Conservation (phyloP, 2,797 vertebrate genomes). For the Ammospiza maritima region DNA sequence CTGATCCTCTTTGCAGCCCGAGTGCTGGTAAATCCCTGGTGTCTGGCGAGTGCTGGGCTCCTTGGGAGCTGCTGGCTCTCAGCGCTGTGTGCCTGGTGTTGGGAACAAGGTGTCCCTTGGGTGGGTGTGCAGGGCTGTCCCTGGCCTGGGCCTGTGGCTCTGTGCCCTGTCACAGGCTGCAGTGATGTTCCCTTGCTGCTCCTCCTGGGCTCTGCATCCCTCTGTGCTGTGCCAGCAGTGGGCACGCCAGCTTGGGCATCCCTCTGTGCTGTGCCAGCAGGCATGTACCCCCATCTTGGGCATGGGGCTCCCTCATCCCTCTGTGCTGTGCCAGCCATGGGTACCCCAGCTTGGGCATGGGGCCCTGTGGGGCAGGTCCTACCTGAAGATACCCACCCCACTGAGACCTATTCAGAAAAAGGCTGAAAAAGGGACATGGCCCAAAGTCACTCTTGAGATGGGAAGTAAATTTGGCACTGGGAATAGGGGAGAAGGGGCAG, state of each 20-base stretch:
- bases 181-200: not conserved
- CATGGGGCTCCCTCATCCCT: fast-evolving
- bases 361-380: not conserved
- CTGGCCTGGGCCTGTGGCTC: fast-evolving
- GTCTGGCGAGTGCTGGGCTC: not conserved
- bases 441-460: not conserved
- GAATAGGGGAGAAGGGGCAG: not conserved
- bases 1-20: not conserved
- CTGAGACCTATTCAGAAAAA: fast-evolving
- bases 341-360: not conserved
- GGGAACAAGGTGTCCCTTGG: not conserved
- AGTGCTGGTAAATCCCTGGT: not conserved
- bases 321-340: fast-evolving
- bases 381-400: fast-evolving
- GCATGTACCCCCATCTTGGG: too few relatives aligned
- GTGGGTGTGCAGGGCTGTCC: fast-evolving
- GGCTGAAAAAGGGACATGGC: not conserved
- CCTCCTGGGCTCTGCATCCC: not conserved
- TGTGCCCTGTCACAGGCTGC: not conserved
- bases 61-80: not conserved
- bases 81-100: fast-evolving
- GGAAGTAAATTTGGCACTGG: not conserved
- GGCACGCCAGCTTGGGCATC: too few relatives aligned
- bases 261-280: not conserved
- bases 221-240: not conserved